phyloP scores from a whole-genome alignment of 2,888 invertebrate species.

The Phrixothrix hirtus region DNA sequence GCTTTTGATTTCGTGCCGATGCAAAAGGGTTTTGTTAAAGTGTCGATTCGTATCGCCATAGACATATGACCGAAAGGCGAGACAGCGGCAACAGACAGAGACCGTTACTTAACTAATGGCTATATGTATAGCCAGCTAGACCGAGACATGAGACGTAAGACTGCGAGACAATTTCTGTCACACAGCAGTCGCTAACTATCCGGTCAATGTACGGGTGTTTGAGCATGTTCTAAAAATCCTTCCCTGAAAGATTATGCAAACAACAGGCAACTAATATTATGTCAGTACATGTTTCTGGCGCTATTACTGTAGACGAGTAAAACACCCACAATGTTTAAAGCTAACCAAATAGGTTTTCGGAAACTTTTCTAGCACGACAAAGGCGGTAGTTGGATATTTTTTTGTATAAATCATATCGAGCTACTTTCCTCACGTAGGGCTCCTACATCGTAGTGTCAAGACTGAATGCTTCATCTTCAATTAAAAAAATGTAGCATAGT shows the following conservation, averaged over 20 bases:
- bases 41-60: too few species aligned
- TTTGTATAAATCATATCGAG: background rate
- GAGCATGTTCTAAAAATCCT: background rate
- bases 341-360: slow-evolving; percentile 3
- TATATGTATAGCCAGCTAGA: too few species aligned
- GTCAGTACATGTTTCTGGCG: slow-evolving; percentile 1
- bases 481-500: background rate
- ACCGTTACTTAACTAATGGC: too few species aligned
- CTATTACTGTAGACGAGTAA: slow-evolving; percentile 1
- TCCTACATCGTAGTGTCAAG: background rate
- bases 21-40: too few species aligned
- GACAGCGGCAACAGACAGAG: too few species aligned
- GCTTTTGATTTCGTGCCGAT: too few species aligned
- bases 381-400: slow-evolving; percentile 5
- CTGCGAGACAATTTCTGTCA: too few species aligned
- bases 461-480: slow-evolving; percentile 5
- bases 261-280: background rate
- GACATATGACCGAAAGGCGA: too few species aligned
- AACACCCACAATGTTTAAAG: slow-evolving; percentile 5
- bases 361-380: background rate
- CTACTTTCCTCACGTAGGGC: background rate
- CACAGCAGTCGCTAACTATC: too few species aligned
- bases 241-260: slow-evolving; percentile 3
- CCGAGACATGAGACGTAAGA: too few species aligned
- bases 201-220: too few species aligned